These are phyloP conservation scores for Canis aureus DNA, from an alignment of 2,113 vertebrate species.

Conservation along the genomic window DNA sequence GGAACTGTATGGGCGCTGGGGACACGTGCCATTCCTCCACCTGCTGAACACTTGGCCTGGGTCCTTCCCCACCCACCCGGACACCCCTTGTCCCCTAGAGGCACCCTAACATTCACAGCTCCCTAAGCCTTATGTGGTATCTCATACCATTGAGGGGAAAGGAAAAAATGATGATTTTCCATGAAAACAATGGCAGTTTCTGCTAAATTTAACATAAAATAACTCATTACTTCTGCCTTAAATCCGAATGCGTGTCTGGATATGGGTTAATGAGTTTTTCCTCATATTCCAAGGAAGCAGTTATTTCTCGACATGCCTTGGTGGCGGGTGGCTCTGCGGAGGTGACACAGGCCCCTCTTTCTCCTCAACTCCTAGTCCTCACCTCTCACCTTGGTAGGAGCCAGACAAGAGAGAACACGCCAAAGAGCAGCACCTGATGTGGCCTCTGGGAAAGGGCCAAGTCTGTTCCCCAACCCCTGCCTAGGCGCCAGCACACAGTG, in stretches of 20 bases:
- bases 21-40: accelerated
- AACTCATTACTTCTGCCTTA: conserved; percentile 53
- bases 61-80: too few relatives aligned
- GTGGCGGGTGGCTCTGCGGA: not conserved
- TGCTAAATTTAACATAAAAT: conserved; percentile 70
- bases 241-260: conserved; percentile 18
- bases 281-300: not conserved
- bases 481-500: not conserved
- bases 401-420: not conserved
- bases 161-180: not conserved
- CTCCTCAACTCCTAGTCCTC: not conserved
- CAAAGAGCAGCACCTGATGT: not conserved
- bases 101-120: not conserved
- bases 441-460: not conserved
- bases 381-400: not conserved
- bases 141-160: not conserved
- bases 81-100: not conserved
- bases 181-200: conserved; percentile 44
- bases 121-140: not conserved
- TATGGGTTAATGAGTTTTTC: conserved; percentile 44
- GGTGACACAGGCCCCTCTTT: not conserved
- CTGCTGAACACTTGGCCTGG: not conserved
- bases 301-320: not conserved
- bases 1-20: accelerated
- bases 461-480: not conserved